Evolutionary conservation across 1,140 invertebrate genomes (phyloP), one percentile per base, ranked within the genome.

Genomic region (Neodiprion lecontei): DNA sequence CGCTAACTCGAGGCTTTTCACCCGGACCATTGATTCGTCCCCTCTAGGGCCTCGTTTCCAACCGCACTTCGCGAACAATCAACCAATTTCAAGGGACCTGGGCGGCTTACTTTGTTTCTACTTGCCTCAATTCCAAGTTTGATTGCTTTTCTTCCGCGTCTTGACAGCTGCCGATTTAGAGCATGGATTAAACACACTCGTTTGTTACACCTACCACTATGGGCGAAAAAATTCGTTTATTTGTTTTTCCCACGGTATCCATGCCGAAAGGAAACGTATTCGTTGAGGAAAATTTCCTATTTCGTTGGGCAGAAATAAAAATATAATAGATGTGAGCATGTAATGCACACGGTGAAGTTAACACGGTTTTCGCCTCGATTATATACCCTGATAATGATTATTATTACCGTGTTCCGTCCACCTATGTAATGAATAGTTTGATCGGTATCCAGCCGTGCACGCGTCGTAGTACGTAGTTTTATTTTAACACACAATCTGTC

Each of bases 381-480:
- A 61, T 9, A 61, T 40, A 40, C 28, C 28, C 28, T 40, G 28
- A 61, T 17, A 17, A 61, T 61, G n/a, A 61, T 61, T 14, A 61
- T 61, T 61, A 61, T 61, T 61, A 61, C 53, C 53, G n/a, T 61
- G 53, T 61, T 61, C 7, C 53, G 53, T 61, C 53, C n/a, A 61
- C 53, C 53, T 17, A 61, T 11, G n/a, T 61, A 61, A 61, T 17
- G 53, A 14, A 61, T 61, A 61, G 11, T 61, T 61, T 17, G 53
- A 61, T 61, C 53, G 3, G 53, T 61, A 61, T 61, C 53, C 53
- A 61, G 53, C n/a, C 53, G 53, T 61, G 53, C 53, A 61, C 53
- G 53, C 28, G 28, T 40, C 28, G 28, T 40, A 40, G 28, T 40
- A 40, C 28, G 28, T 40, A 17, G 53, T 61, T 61, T 61, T 17